Base-by-base conservation (phyloP, 2,797 vertebrate species). In the Todus mexicanus region DNA sequence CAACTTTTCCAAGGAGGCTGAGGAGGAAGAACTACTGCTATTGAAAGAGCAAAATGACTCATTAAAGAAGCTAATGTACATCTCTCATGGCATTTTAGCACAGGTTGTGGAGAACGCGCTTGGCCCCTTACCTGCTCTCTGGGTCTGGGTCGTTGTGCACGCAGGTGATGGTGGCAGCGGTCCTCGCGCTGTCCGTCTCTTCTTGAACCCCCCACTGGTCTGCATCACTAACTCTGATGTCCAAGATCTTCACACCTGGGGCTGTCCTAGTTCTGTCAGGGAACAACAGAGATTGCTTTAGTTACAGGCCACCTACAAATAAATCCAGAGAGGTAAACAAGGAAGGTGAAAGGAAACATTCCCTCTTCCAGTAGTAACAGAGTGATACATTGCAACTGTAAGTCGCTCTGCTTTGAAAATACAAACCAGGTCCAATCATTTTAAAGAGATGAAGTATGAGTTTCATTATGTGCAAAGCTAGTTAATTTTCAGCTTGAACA, bases 181-280 rank as follows among this genome's bases (percentile, higher is more conserved):
- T 97, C 9, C 98, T 96, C 26, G 98, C 98, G 2, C 98, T 98
- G 60, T 98, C 98, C 4, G 99, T 98, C 91, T 99, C 98, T 94
- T 99, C 98, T 97, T 99, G 99, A 92, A 99, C 98, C 7, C 99
- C 98, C 99, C 99, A 99, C 60, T 98, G 98, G 35, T 98, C 98
- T 3, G 98, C 97, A 31, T 98, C 98, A 31, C 98, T 99, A 51
- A 99, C 98, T 65, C 98, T 98, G 96, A 99, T 98, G 4, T 98
- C 97, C 40, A 96, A 84, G 81, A 99, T 98, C 97, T 95, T 98
- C 97, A 99, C 98, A 2, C 99, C 99, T 2, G 98, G 97, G 10
- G 98, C 98, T 7, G 99, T 99, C 98, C 98, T 98, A 89, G 98
- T 98, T 96, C 99, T 99, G 97, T 15, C 9, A 71, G 79, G 88